phyloP scores from a whole-genome alignment of 1,140 invertebrate genomes.

The Subanguina moxae region DNA sequence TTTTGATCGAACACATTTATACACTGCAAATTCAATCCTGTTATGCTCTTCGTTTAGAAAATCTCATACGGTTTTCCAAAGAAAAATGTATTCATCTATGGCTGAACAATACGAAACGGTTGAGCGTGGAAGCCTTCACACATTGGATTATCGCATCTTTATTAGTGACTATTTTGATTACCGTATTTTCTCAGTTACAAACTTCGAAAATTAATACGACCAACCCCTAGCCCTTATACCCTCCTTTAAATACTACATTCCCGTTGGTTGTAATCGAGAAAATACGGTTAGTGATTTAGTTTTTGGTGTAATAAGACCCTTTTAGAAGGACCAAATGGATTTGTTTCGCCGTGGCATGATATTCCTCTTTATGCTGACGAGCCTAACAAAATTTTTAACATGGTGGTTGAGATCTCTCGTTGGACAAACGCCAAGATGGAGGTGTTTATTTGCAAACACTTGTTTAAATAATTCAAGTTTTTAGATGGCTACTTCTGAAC shows the following conservation, averaged over 20 bases:
- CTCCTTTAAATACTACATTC: no score
- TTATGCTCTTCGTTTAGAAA: no score
- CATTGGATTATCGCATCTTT: not conserved
- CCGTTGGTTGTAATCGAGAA: no score
- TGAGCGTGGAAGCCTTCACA: conserved; percentile 1
- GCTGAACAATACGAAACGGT: not conserved
- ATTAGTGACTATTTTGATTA: conserved; percentile 57
- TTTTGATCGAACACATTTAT: no score
- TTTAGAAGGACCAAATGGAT: conserved; percentile 73
- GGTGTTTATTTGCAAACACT: conserved; percentile 60
- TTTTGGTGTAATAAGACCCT: no score
- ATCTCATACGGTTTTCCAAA: no score
- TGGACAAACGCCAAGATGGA: conserved; percentile 99
- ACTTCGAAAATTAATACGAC: no score
- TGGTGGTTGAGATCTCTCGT: conserved; percentile 96
- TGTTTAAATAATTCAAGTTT: conserved; percentile 36
- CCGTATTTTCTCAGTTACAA: not conserved
- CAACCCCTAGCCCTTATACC: no score
- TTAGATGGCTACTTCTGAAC: conserved; percentile 80
- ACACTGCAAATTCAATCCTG: no score
- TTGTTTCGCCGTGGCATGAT: conserved; percentile 93
- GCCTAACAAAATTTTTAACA: conserved; percentile 76
- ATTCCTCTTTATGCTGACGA: conserved; percentile 87
- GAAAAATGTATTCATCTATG: no score
- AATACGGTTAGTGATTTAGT: no score